Percentiles rank a stretch among this genome's conserved stretches.
Evolutionary conservation across 1,140 invertebrate species (phyloP).

Genomic region (Sarcophaga peregrina): DNA sequence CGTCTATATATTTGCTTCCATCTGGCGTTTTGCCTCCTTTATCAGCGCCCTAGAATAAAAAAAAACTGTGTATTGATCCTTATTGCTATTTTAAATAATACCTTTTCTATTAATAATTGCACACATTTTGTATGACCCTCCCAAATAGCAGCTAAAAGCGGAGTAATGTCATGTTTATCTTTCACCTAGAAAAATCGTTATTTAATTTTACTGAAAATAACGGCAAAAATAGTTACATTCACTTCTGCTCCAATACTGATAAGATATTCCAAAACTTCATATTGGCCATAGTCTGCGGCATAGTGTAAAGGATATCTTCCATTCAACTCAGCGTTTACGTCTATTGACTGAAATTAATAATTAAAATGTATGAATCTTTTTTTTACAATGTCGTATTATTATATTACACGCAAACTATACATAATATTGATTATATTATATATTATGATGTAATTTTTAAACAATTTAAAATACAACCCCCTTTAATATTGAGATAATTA

Average conservation of each 20-base stretch:
- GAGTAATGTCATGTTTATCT: slow-evolving; percentile 94
- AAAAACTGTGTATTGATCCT: too few relatives aligned
- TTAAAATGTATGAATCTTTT: too few relatives aligned
- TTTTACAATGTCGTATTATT: too few relatives aligned
- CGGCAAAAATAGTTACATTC: slow-evolving; percentile 76
- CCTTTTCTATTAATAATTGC: slow-evolving; percentile 83
- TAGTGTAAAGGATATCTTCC: slow-evolving; percentile 87
- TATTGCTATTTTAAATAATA: slow-evolving; percentile 30
- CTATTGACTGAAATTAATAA: not conserved
- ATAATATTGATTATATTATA: too few relatives aligned
- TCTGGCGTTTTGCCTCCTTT: slow-evolving; percentile 87
- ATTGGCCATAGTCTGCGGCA: slow-evolving; percentile 95
- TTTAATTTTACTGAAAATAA: not conserved
- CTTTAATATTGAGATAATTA: too few relatives aligned
- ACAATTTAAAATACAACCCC: too few relatives aligned
- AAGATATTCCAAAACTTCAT: slow-evolving; percentile 89
- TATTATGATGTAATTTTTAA: too few relatives aligned
- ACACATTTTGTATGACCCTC: slow-evolving; percentile 94
- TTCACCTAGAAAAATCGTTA: slow-evolving; percentile 56
- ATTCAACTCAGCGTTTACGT: slow-evolving; percentile 81
- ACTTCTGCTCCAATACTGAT: slow-evolving; percentile 89
- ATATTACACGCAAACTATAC: too few relatives aligned
- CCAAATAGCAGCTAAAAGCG: slow-evolving; percentile 93
- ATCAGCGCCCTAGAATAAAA: slow-evolving; percentile 73
- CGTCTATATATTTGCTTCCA: slow-evolving; percentile 86